These are phyloP conservation scores for Craseonycteris thonglongyai DNA, from an alignment of 2,113 vertebrate genomes.

Conservation along the genomic window DNA sequence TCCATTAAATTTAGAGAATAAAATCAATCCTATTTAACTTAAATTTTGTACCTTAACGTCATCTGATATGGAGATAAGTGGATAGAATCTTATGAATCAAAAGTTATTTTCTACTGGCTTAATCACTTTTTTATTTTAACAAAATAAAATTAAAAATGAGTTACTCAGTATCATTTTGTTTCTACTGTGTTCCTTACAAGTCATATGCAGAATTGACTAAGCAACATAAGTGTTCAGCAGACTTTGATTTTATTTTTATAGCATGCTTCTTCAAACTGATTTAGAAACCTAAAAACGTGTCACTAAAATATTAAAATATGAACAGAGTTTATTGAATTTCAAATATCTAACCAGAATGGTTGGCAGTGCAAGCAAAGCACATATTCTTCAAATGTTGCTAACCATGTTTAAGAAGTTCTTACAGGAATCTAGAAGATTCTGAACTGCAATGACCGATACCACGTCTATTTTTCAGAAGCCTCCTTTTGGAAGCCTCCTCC, in stretches of 20 bases:
- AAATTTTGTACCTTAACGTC: neutral
- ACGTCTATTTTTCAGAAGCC: neutral
- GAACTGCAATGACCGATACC: neutral
- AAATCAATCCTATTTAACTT: neutral
- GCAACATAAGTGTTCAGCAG: neutral
- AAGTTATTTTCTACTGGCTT: neutral
- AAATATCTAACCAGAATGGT: neutral
- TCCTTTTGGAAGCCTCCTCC: neutral
- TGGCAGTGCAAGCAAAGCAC: neutral
- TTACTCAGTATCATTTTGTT: neutral
- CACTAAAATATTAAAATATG: slow-evolving; percentile 42
- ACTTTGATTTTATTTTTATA: slow-evolving; percentile 68
- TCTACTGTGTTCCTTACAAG: neutral
- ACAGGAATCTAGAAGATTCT: neutral
- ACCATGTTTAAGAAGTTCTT: neutral
- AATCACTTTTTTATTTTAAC: neutral
- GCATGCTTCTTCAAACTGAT: slow-evolving; percentile 43
- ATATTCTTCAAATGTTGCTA: neutral
- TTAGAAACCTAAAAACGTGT: slow-evolving; percentile 56
- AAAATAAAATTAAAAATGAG: neutral
- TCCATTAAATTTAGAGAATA: neutral
- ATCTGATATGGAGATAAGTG: neutral
- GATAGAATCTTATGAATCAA: neutral
- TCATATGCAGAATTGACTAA: slow-evolving; percentile 32
- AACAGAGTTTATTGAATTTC: slow-evolving; percentile 34